Evolutionary conservation across 2,888 invertebrate genomes (phyloP).

Genomic region (Melieria picta): DNA sequence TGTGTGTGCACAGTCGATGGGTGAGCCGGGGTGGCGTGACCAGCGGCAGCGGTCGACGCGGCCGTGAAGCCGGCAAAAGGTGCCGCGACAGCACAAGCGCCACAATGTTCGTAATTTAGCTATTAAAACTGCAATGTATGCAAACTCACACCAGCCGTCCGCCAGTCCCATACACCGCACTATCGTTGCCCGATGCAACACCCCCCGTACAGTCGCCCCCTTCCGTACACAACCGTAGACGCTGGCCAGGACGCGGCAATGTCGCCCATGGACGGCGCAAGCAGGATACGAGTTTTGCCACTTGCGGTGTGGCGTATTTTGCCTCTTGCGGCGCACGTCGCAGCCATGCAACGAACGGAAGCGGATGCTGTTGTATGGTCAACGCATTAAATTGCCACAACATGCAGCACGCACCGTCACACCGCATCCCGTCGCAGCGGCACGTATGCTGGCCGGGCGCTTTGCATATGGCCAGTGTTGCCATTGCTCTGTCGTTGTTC

Average conservation of each 20-base stretch:
- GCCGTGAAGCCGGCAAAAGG: conserved; percentile 43
- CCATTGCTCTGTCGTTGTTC: not conserved
- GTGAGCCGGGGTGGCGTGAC: too few species aligned
- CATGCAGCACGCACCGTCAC: conserved; percentile 1
- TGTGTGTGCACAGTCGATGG: too few species aligned
- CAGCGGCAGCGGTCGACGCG: not conserved
- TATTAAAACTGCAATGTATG: conserved; percentile 50
- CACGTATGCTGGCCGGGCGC: not conserved
- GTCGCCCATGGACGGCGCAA: not conserved
- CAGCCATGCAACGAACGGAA: conserved; percentile 44
- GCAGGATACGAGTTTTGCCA: conserved; percentile 45
- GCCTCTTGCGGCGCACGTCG: conserved; percentile 20
- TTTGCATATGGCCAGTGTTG: not conserved
- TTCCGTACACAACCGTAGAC: too few species aligned
- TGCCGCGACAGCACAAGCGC: conserved; percentile 55
- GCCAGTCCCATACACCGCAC: not conserved
- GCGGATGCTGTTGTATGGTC: conserved; percentile 54
- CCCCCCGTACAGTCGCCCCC: not conserved
- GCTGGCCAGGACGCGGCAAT: too few species aligned
- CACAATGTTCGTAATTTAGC: conserved; percentile 52
- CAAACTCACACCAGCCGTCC: not conserved
- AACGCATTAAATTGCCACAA: conserved; percentile 42
- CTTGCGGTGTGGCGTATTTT: conserved; percentile 44
- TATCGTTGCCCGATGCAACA: not conserved
- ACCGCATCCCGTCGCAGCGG: not conserved